phyloP scores from a whole-genome alignment of 2,888 invertebrate species.

The Hyalella azteca region DNA sequence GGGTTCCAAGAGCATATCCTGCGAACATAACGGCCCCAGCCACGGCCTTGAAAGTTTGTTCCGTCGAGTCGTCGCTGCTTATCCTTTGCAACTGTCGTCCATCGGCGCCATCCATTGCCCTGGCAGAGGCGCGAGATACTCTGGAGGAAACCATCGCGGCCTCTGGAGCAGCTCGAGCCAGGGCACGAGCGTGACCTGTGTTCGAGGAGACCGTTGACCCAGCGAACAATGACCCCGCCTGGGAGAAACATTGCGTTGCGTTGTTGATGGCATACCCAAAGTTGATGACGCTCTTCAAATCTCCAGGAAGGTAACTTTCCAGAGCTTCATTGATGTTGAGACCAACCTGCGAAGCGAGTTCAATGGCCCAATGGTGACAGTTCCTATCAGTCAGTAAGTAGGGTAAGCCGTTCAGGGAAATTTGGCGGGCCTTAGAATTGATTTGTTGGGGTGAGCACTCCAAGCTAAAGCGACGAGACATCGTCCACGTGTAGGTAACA shows the following conservation, averaged over 20 bases:
- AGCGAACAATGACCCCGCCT: background rate
- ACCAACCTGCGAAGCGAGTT: background rate
- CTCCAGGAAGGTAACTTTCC: background rate
- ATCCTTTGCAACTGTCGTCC: background rate
- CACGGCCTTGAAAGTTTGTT: background rate
- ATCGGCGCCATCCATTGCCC: background rate
- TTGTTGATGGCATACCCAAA: conserved; percentile 1
- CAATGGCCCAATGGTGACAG: conserved; percentile 24
- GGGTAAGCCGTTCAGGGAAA: conserved; percentile 1
- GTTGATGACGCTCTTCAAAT: background rate
- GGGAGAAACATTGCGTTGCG: background rate
- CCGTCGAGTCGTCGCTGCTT: background rate
- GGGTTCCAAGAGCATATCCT: background rate
- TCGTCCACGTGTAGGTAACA: background rate
- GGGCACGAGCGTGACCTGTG: background rate
- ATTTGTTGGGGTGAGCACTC: conserved; percentile 2
- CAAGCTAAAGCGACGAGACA: background rate
- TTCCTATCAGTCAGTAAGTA: background rate
- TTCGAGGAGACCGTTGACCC: background rate
- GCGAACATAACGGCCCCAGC: background rate
- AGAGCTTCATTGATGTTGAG: background rate
- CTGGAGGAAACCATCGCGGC: background rate
- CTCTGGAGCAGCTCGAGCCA: background rate
- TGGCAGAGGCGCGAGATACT: background rate
- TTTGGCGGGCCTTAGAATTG: background rate